Evolutionary conservation across 2,888 invertebrate species (phyloP).

Genomic region (Epinotia brunnichana): DNA sequence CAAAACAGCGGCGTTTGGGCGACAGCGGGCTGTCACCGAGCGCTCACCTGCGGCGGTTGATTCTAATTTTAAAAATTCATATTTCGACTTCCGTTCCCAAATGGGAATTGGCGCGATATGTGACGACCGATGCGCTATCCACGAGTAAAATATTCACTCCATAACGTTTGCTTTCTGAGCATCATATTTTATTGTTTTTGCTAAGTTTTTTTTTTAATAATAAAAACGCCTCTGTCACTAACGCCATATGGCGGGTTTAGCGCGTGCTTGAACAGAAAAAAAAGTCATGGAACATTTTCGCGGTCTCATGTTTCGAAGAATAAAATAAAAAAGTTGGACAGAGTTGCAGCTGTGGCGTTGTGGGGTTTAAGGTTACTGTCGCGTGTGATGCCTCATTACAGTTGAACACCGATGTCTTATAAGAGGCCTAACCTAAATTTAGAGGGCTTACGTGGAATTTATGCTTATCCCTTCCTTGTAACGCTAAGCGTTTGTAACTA

Average conservation of each 20-base stretch:
- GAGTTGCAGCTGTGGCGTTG: constrained; percentile 71
- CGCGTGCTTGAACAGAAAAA: constrained; percentile 72
- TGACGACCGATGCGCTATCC: constrained; percentile 53
- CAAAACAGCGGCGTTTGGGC: constrained; percentile 54
- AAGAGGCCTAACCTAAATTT: constrained; percentile 12
- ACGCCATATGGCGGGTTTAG: constrained; percentile 75
- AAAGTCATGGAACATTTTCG: constrained; percentile 68
- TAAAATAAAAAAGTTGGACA: constrained; percentile 64
- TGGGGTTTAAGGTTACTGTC: constrained; percentile 76
- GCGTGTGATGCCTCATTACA: constrained; percentile 56
- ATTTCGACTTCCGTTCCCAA: constrained; percentile 81
- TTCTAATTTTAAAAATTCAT: constrained; percentile 81
- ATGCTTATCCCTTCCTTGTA: constrained; percentile 15
- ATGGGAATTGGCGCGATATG: constrained; percentile 77
- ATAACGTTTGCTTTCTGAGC: constrained; percentile 8
- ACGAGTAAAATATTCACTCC: constrained; percentile 36
- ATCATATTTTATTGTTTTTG: constrained; percentile 17
- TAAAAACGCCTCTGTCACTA: constrained; percentile 54
- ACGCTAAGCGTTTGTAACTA: background rate
- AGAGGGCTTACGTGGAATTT: constrained; percentile 9
- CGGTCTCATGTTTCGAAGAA: constrained; percentile 73
- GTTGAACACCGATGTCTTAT: constrained; percentile 26
- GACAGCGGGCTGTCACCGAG: constrained; percentile 68
- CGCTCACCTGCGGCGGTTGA: constrained; percentile 76
- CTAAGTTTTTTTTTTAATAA: constrained; percentile 23